phyloP scores from a whole-genome alignment of 2,113 vertebrate species.

The Trematomus loennbergii region DNA sequence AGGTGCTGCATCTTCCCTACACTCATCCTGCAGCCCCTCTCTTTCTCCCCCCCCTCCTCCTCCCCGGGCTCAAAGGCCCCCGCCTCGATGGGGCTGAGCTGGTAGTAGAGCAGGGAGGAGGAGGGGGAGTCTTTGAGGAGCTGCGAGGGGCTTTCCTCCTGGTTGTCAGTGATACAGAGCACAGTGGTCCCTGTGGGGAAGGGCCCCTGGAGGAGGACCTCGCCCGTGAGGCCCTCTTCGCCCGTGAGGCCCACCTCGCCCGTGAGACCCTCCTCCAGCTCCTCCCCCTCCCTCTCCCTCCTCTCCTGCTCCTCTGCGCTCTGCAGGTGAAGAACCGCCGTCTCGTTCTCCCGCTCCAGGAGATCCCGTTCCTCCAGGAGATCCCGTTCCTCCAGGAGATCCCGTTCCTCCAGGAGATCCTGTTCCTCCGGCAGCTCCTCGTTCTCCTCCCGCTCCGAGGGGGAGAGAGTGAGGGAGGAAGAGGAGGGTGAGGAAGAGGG shows the following conservation, averaged over 20 bases:
- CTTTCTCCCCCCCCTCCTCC: constrained; percentile 49
- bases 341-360: constrained; percentile 88
- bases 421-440: constrained; percentile 67
- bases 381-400: constrained; percentile 78
- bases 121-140: constrained; percentile 84
- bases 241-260: constrained; percentile 73
- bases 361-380: constrained; percentile 86
- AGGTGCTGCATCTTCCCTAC: constrained; percentile 49
- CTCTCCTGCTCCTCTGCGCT: constrained; percentile 94
- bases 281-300: constrained; percentile 88
- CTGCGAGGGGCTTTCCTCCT: constrained; percentile 76
- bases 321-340: constrained; percentile 94
- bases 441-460: constrained; percentile 70
- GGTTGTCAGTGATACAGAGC: constrained; percentile 89
- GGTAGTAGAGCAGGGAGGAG: constrained; percentile 87
- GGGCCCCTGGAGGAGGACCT: constrained; percentile 89
- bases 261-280: constrained; percentile 79
- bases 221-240: constrained; percentile 64
- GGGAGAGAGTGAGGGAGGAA: constrained; percentile 60
- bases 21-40: constrained; percentile 53
- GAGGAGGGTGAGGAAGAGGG: constrained; percentile 65
- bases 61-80: constrained; percentile 70
- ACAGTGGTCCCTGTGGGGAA: constrained; percentile 89
- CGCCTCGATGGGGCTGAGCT: constrained; percentile 84
- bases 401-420: too few species aligned